Evolutionary conservation across 1,140 invertebrate species (phyloP).

Genomic region (Drosophila orena): DNA sequence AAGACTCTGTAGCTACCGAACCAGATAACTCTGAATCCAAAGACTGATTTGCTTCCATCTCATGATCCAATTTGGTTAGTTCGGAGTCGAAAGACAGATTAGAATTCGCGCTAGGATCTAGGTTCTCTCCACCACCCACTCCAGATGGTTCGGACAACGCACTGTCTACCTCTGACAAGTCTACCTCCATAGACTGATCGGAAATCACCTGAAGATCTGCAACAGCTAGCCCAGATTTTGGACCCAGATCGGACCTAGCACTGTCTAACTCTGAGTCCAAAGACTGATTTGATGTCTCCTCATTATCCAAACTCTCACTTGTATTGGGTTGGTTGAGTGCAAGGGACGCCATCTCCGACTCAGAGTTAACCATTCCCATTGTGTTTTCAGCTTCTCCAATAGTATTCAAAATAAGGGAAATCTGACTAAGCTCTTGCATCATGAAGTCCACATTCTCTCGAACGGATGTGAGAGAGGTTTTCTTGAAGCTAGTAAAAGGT

Average conservation of each 20-base stretch:
- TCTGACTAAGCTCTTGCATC: slow-evolving; percentile 25
- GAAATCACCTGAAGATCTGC: too few species aligned
- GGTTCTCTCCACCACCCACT: too few species aligned
- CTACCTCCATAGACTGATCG: too few species aligned
- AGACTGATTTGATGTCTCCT: neutral
- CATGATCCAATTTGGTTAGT: too few species aligned
- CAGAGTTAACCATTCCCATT: neutral
- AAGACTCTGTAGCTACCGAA: too few species aligned
- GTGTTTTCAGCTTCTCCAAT: neutral
- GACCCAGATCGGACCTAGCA: neutral
- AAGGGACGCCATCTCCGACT: neutral
- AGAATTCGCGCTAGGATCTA: too few species aligned
- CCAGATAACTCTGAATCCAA: too few species aligned
- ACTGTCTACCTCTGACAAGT: too few species aligned
- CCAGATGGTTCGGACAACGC: too few species aligned
- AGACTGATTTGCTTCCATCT: too few species aligned
- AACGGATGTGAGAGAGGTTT: neutral
- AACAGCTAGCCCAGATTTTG: neutral
- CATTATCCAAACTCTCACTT: too few species aligned
- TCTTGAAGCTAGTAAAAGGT: neutral
- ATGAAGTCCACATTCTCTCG: slow-evolving; percentile 10
- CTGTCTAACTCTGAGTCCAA: neutral
- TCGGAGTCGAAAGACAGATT: too few species aligned
- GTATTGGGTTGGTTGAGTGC: neutral
- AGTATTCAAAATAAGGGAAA: slow-evolving; percentile 5